Evolutionary conservation across 1,140 invertebrate genomes (phyloP).

Genomic region (Tenebrio molitor): DNA sequence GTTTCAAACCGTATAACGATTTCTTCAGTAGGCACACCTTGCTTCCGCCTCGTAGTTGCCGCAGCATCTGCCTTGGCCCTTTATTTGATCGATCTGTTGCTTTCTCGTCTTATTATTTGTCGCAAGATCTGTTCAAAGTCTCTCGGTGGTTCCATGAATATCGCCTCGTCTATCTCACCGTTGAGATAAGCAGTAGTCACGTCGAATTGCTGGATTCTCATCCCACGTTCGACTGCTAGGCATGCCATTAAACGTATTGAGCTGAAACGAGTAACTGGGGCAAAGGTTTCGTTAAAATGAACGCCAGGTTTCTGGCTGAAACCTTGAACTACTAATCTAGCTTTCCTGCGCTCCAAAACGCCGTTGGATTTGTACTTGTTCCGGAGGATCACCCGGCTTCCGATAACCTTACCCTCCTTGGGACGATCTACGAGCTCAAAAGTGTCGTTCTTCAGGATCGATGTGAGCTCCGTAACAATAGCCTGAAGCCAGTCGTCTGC

Average conservation of each 20-base stretch:
- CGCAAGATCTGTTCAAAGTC: background rate
- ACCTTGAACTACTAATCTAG: constrained; percentile 66
- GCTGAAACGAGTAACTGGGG: constrained; percentile 57
- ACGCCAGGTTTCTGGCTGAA: constrained; percentile 63
- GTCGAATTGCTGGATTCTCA: constrained; percentile 64
- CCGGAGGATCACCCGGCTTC: background rate
- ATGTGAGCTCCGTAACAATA: no score
- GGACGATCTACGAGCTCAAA: background rate
- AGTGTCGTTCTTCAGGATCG: background rate
- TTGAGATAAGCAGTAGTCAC: constrained; percentile 66
- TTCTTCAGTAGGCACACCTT: constrained; percentile 46
- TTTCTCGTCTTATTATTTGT: background rate
- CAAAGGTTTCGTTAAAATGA: constrained; percentile 63
- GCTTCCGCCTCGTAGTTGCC: background rate
- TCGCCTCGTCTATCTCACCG: constrained; percentile 63
- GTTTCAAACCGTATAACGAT: constrained; percentile 64
- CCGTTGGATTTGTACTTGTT: background rate
- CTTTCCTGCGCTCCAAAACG: constrained; percentile 60
- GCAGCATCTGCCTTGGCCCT: background rate
- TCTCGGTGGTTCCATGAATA: constrained; percentile 64
- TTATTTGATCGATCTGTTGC: background rate
- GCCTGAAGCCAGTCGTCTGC: background rate
- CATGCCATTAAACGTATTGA: constrained; percentile 60
- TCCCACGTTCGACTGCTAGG: constrained; percentile 47
- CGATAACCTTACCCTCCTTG: background rate